These are phyloP conservation scores for Fringilla coelebs DNA, from an alignment of 2,797 vertebrate genomes.

Conservation along the genomic window DNA sequence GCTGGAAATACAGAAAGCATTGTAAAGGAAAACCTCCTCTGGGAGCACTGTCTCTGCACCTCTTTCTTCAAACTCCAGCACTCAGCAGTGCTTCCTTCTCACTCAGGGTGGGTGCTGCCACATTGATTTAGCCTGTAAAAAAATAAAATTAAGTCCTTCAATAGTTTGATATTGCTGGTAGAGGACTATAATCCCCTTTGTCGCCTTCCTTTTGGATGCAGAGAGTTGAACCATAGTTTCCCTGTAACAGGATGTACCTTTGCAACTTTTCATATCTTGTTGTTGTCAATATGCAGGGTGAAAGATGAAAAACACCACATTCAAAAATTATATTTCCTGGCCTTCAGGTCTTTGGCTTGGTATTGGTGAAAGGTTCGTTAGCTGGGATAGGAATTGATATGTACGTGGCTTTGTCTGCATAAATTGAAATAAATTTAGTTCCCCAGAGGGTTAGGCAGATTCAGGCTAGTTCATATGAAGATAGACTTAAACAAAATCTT, in stretches of 20 bases:
- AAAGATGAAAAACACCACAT: neutral
- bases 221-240: neutral
- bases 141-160: neutral
- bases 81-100: neutral
- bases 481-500: neutral
- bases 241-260: rapidly evolving
- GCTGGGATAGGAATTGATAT: neutral
- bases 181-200: neutral
- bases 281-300: neutral
- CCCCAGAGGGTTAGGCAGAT: neutral
- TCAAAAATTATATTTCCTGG: neutral
- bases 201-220: neutral
- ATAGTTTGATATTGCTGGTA: neutral
- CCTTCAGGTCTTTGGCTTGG: neutral
- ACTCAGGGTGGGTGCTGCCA: neutral
- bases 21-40: neutral
- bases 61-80: neutral
- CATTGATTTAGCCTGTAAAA: neutral
- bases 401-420: neutral
- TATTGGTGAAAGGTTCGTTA: neutral
- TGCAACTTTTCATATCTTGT: too few relatives aligned
- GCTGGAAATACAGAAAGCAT: rapidly evolving
- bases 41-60: neutral
- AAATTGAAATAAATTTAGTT: neutral
- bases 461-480: neutral